These are phyloP conservation scores for Anguilla japonica DNA, from an alignment of 2,113 vertebrate genomes.

Conservation along the genomic window DNA sequence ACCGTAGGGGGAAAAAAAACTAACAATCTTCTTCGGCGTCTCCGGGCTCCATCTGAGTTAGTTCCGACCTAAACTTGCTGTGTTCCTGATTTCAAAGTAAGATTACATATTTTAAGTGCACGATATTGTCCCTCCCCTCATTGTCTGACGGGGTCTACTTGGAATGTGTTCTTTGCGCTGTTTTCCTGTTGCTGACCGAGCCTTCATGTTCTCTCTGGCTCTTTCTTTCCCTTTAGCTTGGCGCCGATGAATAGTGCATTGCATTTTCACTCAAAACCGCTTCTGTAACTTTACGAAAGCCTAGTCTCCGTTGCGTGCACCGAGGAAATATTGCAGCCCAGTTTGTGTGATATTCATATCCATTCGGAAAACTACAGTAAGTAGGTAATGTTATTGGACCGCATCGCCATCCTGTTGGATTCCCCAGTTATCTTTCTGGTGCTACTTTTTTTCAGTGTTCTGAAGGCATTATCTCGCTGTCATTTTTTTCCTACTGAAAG, in stretches of 20 bases:
- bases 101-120: conserved; percentile 60
- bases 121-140: conserved; percentile 71
- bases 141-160: conserved; percentile 63
- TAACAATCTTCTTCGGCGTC: conserved; percentile 14
- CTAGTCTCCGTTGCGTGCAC: not conserved
- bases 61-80: not conserved
- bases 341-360: not conserved
- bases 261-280: not conserved
- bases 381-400: not conserved
- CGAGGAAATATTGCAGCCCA: not conserved
- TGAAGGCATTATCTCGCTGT: not conserved
- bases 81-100: conserved; percentile 54
- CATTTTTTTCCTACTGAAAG: not conserved
- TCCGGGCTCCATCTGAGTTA: not conserved
- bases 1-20: conserved; percentile 13
- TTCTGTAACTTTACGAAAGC: not conserved
- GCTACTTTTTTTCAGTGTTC: no score
- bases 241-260: conserved; percentile 14
- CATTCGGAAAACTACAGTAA: not conserved
- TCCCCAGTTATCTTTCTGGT: not conserved
- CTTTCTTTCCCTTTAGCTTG: conserved; percentile 49
- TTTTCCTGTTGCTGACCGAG: conserved; percentile 74
- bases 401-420: not conserved
- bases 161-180: conserved; percentile 73
- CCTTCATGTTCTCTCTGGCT: conserved; percentile 46